Conservation (phyloP, 2,888 invertebrate genomes). For the Hirtodrosophila duncani region DNA sequence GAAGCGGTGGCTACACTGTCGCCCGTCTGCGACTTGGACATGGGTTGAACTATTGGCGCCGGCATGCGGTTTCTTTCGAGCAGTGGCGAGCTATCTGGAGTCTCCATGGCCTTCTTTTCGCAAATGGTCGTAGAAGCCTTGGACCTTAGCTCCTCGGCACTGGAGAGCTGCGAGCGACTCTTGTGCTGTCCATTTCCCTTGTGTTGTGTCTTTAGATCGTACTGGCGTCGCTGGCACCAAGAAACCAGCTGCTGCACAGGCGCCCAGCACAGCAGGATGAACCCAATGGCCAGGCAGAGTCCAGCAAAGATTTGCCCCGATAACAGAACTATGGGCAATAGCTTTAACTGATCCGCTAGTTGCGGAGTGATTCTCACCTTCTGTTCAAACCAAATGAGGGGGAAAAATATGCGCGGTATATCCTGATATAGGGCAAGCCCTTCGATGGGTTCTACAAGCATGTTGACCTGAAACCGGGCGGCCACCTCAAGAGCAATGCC, state of each 20-base stretch:
- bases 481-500: conserved; percentile 87
- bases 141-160: conserved; percentile 57
- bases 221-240: conserved; percentile 37
- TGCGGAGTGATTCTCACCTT: conserved; percentile 81
- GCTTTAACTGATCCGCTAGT: conserved; percentile 80
- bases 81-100: conserved; percentile 70
- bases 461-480: conserved; percentile 88
- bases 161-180: conserved; percentile 44
- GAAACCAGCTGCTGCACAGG: conserved; percentile 58
- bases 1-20: conserved; percentile 54
- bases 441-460: conserved; percentile 83
- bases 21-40: conserved; percentile 55
- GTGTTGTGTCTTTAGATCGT: conserved; percentile 50
- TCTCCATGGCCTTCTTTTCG: conserved; percentile 37
- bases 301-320: conserved; percentile 80
- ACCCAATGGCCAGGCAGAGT: conserved; percentile 78
- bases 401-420: conserved; percentile 85
- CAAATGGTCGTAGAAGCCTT: conserved; percentile 40
- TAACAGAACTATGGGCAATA: conserved; percentile 79
- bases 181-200: conserved; percentile 56
- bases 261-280: conserved; percentile 76
- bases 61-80: conserved; percentile 39
- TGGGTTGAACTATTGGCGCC: conserved; percentile 10
- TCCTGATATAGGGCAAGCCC: conserved; percentile 83
- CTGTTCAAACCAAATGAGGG: conserved; percentile 89